phyloP scores from a whole-genome alignment of 2,888 invertebrate species.

The Chloroclysta siterata region DNA sequence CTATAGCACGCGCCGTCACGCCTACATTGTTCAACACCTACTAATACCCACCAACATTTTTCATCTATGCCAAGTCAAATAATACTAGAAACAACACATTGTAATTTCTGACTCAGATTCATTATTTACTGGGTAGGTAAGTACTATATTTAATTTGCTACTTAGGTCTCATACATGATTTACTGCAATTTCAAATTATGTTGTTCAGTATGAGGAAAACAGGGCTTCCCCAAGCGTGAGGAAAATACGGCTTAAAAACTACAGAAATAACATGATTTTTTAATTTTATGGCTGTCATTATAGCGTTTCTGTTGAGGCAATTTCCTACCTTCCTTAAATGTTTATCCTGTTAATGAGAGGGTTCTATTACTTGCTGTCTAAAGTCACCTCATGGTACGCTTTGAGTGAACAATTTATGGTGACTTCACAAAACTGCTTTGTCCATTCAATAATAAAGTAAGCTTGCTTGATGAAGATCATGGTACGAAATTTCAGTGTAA shows the following conservation, averaged over 20 bases:
- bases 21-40: slow-evolving; percentile 2
- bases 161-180: background rate
- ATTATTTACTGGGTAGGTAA: background rate
- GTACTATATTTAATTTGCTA: too few species aligned
- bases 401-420: too few species aligned
- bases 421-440: too few species aligned
- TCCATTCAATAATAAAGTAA: too few species aligned
- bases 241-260: slow-evolving; percentile 2
- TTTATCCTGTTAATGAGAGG: background rate
- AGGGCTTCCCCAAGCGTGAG: slow-evolving; percentile 6
- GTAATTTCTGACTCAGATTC: slow-evolving; percentile 3
- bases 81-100: slow-evolving; percentile 1
- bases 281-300: background rate
- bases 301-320: background rate
- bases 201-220: slow-evolving; percentile 15
- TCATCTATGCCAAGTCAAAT: background rate
- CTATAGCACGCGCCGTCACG: slow-evolving; percentile 9
- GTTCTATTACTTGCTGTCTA: too few species aligned
- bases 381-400: too few species aligned
- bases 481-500: too few species aligned
- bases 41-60: background rate
- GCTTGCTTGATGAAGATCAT: too few species aligned
- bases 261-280: background rate
- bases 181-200: background rate
- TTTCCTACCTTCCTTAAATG: background rate